phyloP scores from a whole-genome alignment of 2,797 vertebrate genomes.

The Steatocranus sp. region DNA sequence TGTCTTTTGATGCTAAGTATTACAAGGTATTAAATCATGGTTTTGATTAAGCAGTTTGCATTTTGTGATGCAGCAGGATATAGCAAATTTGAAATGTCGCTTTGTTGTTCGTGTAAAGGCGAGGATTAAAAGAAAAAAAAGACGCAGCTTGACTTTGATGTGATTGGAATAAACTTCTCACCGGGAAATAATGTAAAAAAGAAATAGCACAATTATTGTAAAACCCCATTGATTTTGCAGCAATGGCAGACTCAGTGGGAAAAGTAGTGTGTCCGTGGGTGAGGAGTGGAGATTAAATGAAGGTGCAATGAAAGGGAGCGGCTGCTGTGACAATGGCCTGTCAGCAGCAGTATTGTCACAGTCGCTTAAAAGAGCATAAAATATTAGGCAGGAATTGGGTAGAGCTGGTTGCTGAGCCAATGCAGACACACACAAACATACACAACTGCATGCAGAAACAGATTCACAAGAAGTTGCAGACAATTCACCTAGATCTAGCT shows the following conservation, averaged over 20 bases:
- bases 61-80: not conserved
- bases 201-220: not conserved
- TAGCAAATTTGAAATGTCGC: not conserved
- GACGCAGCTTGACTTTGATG: not conserved
- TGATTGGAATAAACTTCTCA: not conserved
- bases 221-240: not conserved
- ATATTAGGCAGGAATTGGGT: constrained; percentile 1
- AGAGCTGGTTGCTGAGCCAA: not conserved
- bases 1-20: not conserved
- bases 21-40: not conserved
- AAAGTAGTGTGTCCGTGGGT: not conserved
- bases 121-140: not conserved
- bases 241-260: not conserved
- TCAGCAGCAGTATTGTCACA: not conserved
- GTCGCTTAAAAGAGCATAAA: constrained; percentile 30
- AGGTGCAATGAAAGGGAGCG: constrained; percentile 3
- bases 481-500: not conserved
- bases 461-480: not conserved
- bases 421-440: not conserved
- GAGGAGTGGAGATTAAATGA: constrained; percentile 33
- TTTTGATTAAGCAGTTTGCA: not conserved
- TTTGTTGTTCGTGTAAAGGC: not conserved
- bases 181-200: not conserved
- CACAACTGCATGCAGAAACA: not conserved
- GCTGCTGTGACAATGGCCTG: constrained; percentile 37